phyloP scores from a whole-genome alignment of 2,888 invertebrate species.

The Megamerina dolium region DNA sequence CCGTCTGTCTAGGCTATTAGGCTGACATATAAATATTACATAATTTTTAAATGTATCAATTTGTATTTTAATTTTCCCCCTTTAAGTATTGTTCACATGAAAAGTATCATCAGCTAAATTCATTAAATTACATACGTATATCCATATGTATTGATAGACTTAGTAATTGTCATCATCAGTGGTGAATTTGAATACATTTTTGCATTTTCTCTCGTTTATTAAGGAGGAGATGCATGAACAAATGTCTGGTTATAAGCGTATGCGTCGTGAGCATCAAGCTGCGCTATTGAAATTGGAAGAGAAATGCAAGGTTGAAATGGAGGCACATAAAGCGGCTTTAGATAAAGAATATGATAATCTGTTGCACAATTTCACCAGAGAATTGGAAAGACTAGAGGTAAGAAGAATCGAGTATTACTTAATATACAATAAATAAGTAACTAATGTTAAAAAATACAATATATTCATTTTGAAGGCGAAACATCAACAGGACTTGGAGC shows the following conservation, averaged over 20 bases:
- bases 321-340: constrained; percentile 87
- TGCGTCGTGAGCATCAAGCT: constrained; percentile 95
- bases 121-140: background rate
- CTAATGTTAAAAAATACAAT: background rate
- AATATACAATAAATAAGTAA: background rate
- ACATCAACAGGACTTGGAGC: constrained; percentile 72
- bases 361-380: constrained; percentile 84
- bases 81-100: no score
- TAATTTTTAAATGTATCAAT: no score
- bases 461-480: constrained; percentile 53
- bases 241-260: constrained; percentile 97
- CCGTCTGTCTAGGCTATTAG: no score
- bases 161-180: background rate
- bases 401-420: no score
- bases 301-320: constrained; percentile 93
- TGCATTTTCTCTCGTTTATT: no score
- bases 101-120: no score
- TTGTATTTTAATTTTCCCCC: no score
- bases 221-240: constrained; percentile 97
- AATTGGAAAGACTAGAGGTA: constrained; percentile 80
- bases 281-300: constrained; percentile 91
- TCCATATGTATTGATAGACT: background rate
- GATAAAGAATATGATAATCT: constrained; percentile 96
- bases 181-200: no score
- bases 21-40: no score